A percentile compares a stretch with the other conserved stretches of the same genome.
Evolutionary conservation across 2,797 vertebrate genomes (phyloP).

Genomic region (Notolabrus celidotus): DNA sequence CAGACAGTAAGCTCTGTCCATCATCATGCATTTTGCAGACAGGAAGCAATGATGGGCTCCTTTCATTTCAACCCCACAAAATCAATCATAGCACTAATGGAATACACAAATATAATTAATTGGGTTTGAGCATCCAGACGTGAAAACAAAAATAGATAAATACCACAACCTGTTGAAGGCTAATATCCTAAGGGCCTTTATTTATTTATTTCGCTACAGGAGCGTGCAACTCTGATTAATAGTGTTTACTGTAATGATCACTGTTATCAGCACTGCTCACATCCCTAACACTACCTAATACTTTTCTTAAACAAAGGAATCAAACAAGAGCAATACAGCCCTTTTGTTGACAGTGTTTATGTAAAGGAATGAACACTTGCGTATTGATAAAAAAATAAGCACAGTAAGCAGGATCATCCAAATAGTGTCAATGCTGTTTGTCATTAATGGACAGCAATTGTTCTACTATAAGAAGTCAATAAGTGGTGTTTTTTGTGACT

Average conservation of each 20-base stretch:
- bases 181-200: constrained; percentile 61
- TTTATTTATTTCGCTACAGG: constrained; percentile 56
- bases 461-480: constrained; percentile 14
- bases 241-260: constrained; percentile 68
- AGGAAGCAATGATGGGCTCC: constrained; percentile 49
- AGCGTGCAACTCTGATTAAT: constrained; percentile 56
- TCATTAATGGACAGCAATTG: constrained; percentile 16
- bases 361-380: constrained; percentile 24
- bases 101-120: constrained; percentile 80
- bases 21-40: constrained; percentile 42
- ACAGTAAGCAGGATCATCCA: constrained; percentile 7
- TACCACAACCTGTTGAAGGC: constrained; percentile 67
- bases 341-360: constrained; percentile 18
- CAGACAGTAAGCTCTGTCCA: constrained; percentile 65
- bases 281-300: constrained; percentile 41
- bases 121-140: constrained; percentile 66
- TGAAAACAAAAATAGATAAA: constrained; percentile 78
- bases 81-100: constrained; percentile 79
- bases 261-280: constrained; percentile 48
- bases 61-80: constrained; percentile 67
- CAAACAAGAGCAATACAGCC: constrained; percentile 8
- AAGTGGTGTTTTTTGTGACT: background rate
- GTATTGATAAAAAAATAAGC: constrained; percentile 21
- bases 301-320: constrained; percentile 54
- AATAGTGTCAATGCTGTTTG: constrained; percentile 16